These are phyloP conservation scores for Empis stercorea DNA, from an alignment of 2,888 invertebrate genomes.

Conservation along the genomic window DNA sequence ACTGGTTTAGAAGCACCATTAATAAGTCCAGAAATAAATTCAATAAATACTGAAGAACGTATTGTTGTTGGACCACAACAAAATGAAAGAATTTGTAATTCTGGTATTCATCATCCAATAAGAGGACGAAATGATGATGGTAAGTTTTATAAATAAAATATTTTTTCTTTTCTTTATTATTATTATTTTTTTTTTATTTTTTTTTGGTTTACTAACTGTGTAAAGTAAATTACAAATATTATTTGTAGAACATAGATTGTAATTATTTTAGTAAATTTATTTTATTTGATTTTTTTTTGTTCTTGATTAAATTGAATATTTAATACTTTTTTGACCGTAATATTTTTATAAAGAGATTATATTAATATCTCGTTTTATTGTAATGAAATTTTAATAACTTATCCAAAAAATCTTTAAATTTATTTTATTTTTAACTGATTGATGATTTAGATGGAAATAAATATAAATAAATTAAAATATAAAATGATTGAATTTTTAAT, in stretches of 20 bases:
- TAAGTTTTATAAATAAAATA: constrained; percentile 13
- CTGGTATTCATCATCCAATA: constrained; percentile 1
- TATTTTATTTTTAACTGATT: too few relatives aligned
- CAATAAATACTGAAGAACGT: constrained; percentile 44
- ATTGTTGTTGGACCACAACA: constrained; percentile 2
- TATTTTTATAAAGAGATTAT: too few relatives aligned
- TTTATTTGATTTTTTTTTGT: constrained; percentile 4
- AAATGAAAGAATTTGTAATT: neutral
- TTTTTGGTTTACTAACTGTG: neutral
- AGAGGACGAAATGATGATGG: constrained; percentile 14
- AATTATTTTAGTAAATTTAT: neutral
- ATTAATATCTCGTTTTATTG: too few relatives aligned
- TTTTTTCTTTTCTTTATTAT: too few relatives aligned
- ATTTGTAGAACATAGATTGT: too few relatives aligned
- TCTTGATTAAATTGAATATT: neutral
- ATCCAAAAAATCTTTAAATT: too few relatives aligned
- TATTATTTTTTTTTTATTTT: constrained; percentile 7
- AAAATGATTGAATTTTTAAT: too few relatives aligned
- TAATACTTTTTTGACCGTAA: too few relatives aligned
- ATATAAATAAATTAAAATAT: too few relatives aligned
- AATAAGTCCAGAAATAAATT: constrained; percentile 54
- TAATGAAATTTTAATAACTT: too few relatives aligned
- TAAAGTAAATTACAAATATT: too few relatives aligned
- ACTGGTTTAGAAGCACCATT: constrained; percentile 37
- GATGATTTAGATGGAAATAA: too few relatives aligned